Evolutionary conservation across 2,888 invertebrate genomes (phyloP), one percentile per base, ranked within the genome.

Genomic region (Lithophane leautieri): DNA sequence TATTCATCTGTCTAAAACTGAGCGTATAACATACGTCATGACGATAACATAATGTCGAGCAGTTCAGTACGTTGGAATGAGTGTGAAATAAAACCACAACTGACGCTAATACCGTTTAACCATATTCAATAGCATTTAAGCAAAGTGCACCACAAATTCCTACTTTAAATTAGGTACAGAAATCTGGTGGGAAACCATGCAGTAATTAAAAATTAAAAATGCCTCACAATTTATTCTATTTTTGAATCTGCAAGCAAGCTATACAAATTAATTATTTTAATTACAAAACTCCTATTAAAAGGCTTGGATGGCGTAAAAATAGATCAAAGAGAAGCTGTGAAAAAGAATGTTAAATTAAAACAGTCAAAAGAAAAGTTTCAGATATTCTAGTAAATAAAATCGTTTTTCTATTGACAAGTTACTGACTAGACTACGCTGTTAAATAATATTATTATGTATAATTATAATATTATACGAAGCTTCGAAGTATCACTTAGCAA

Each of bases 261-360:
- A 22, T 47, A 61, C 47, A 74, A 78, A 82, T 68, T 79, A 76
- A 72, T 79, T 76, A 72, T 74, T 74, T 83, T 81, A 77, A 81
- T 85, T 68, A 70, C 60, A 58, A 25, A 16, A 42, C 72, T 83
- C 65, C 22, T 81, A 50, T 81, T 79, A 72, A 81, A 66, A 76
- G 71, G 4, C 58, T 44, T 65, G 14, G 69, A 58, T 70, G n/a
- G 40, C 12, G 40, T 34, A 62, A 69, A 81, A 81, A 76, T 70
- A 65, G 73, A 81, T 81, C 70, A 83, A 83, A 79, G 69, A 40
- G 8, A 56, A 60, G 0, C n/a, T 54, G 28, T 34, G 14, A 67
- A 66, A 70, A 63, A 47, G 0, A 60, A 63, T 44, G 8, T 42
- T 66, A 6, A 22, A 44, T 34, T 66, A 6, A 22, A 44, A 50